Percentiles rank a stretch among this genome's conserved stretches.
Conservation (phyloP, 2,113 vertebrate genomes). For the Plectropomus leopardus region DNA sequence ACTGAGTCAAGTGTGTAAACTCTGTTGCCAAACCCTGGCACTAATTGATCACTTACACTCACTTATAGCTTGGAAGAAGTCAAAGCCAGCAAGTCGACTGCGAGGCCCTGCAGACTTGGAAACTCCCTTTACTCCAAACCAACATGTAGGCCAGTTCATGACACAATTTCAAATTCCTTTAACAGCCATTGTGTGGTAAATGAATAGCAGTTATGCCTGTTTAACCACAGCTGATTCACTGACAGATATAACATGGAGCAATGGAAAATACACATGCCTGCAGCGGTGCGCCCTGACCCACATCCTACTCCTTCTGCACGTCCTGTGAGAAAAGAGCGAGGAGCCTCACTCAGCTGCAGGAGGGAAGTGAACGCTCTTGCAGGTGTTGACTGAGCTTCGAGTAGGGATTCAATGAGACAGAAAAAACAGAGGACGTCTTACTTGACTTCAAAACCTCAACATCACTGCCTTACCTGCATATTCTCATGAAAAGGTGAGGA, state of each 20-base stretch:
- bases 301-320: constrained; percentile 64
- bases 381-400: constrained; percentile 63
- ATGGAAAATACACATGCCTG: constrained; percentile 62
- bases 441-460: neutral
- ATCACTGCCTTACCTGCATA: neutral
- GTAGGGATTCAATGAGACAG: constrained; percentile 31
- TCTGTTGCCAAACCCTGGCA: constrained; percentile 39
- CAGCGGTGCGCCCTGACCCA: constrained; percentile 52
- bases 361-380: constrained; percentile 51
- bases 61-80: constrained; percentile 36
- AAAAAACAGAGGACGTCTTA: constrained; percentile 27
- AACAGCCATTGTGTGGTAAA: constrained; percentile 31
- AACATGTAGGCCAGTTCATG: constrained; percentile 49
- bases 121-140: constrained; percentile 16
- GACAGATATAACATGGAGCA: constrained; percentile 56
- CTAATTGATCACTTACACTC: constrained; percentile 45
- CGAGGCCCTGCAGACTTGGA: constrained; percentile 17
- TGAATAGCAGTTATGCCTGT: constrained; percentile 44
- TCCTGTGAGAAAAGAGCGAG: constrained; percentile 51
- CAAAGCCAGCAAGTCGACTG: constrained; percentile 23
- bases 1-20: constrained; percentile 49
- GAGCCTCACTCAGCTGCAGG: constrained; percentile 24
- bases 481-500: neutral
- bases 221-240: constrained; percentile 57
- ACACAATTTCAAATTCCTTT: constrained; percentile 52